Base-by-base conservation (phyloP, 1,140 invertebrate species). In the Acromyrmex echinatior region DNA sequence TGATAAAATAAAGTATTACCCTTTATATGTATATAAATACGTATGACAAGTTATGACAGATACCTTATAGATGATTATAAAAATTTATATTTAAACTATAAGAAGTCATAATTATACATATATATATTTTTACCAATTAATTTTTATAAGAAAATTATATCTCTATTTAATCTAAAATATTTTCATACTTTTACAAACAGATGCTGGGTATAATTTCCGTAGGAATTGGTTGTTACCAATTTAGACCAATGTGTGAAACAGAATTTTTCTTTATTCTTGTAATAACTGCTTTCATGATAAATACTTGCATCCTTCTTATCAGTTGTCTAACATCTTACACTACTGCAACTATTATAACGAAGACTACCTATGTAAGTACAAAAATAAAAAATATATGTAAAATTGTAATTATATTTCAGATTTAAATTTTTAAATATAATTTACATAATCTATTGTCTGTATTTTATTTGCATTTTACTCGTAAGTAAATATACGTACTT, bases 361-460 rank as follows among this genome's bases (percentile, higher is more conserved):
- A 98, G 96, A 98, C 98, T 5, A 96, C 98, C 85, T 98, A 97
- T 92, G 98, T 98, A 96, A 98, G 98, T 98, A 88, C 35, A 45
- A 28, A 31, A 45, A 60, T 56, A 60, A 18, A 77, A 14, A 16
- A n/a, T 51, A 10, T 51, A 28, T 51, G 7, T 45, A 51, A 71
- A 73, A 53, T 31, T 53, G 7, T 5, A 73, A 28, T 51, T 51
- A 63, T 63, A 60, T 10, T 60, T 6, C 10, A 16, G 14, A 63
- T 63, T 28, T 10, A 45, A 28, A 63, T 63, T 68, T 25, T 68
- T 16, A 14, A n/a, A n/a, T 16, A 12, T 25, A 53, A 71, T 51
- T 49, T 39, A 21, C 39, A 45, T 45, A 70, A 39, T 45, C 35
- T 5, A 9, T 18, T 65, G 18, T 25, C 14, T 65, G 28, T 25